Base-by-base conservation (phyloP, 2,888 invertebrate species). In the Nephrotoma appendiculata region DNA sequence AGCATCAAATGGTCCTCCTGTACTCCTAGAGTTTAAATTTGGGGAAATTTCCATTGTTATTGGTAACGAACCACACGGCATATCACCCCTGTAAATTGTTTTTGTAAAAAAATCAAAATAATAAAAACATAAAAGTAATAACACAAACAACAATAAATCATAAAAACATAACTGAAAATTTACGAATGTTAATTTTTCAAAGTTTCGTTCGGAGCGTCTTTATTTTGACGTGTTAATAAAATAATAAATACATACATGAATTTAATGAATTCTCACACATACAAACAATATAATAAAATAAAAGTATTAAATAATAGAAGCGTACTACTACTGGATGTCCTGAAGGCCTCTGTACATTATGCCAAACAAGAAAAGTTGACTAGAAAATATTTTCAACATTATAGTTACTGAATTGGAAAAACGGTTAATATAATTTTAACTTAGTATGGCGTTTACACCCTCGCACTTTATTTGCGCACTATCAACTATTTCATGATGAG, bases 51-150 rank as follows among this genome's bases (percentile, higher is more conserved):
- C 52, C 52, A 52, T 41, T 86, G 86, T 41, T 86, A 88, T 87
- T 84, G 57, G 85, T 87, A 88, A 87, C 31, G 45, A 86, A 87
- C 87, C 87, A 45, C 88, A 88, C 87, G 90, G 90, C 90, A 91
- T 90, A 88, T 91, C 91, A 88, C 90, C 91, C 87, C 90, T 90
- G 89, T 90, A 91, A 89, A 90, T 89, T 88, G 90, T 90, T 89
- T 90, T 90, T 89, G 89, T 89, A 88, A 88, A 89, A 88, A 88
- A 87, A 84, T 84, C 41, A 84, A 84, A 71, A 71, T 71, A 31
- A 71, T 71, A 71, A 71, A 71, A 71, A 71, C 71, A 42, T n/a
- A 84, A 84, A 41, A 84, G 31, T 31, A 6, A 84, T 42, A 42
- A 42, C 15, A 84, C 15, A 42, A 84, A 42, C n/a, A 83, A 83